Evolutionary conservation across 2,113 vertebrate species (phyloP).

Genomic region (Scomber scombrus): DNA sequence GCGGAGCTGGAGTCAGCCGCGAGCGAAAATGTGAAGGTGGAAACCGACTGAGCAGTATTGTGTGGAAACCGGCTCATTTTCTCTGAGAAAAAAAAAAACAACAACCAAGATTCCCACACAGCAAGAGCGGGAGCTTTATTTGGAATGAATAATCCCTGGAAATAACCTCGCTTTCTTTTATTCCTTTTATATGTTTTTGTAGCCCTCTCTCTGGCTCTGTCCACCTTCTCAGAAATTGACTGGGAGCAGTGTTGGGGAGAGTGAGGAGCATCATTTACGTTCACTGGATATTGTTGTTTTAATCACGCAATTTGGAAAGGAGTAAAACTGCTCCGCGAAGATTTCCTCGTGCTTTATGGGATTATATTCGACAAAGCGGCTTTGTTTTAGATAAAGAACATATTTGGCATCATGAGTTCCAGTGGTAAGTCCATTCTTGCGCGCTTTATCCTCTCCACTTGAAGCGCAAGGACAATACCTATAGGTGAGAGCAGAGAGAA

Average conservation of each 20-base stretch:
- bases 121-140: slow-evolving; percentile 38
- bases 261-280: slow-evolving; percentile 54
- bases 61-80: slow-evolving; percentile 54
- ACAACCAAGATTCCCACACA: slow-evolving; percentile 22
- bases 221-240: slow-evolving; percentile 49
- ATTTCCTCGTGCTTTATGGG: slow-evolving; percentile 68
- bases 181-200: slow-evolving; percentile 6
- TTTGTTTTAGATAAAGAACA: slow-evolving; percentile 73
- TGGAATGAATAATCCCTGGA: slow-evolving; percentile 39
- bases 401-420: slow-evolving; percentile 84
- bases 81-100: not conserved
- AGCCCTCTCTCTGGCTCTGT: slow-evolving; percentile 15
- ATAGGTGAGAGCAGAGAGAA: slow-evolving; percentile 24
- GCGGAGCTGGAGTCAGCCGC: slow-evolving; percentile 56
- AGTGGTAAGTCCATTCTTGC: slow-evolving; percentile 82
- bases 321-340: slow-evolving; percentile 51
- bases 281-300: slow-evolving; percentile 44
- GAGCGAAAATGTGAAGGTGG: slow-evolving; percentile 70
- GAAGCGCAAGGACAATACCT: slow-evolving; percentile 48
- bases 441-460: slow-evolving; percentile 53
- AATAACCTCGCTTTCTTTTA: slow-evolving; percentile 49
- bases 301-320: slow-evolving; percentile 30
- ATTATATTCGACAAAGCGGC: slow-evolving; percentile 61
- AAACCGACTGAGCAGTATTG: slow-evolving; percentile 72
- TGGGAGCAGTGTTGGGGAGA: slow-evolving; percentile 50